Evolutionary conservation across 2,113 vertebrate genomes (phyloP).

Genomic region (Chaetodon auriga): DNA sequence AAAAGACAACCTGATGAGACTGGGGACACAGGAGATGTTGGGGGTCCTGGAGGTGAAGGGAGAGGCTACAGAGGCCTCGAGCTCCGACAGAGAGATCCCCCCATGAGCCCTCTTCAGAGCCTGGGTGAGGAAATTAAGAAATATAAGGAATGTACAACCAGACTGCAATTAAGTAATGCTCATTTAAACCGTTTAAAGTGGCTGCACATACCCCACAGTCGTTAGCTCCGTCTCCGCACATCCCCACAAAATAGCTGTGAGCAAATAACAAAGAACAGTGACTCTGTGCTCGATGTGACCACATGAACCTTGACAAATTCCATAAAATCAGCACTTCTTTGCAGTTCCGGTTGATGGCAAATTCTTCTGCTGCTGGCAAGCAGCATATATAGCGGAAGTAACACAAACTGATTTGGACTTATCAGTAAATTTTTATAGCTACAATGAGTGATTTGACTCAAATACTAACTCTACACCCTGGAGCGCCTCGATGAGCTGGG

Average conservation of each 20-base stretch:
- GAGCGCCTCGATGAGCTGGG: constrained; percentile 93
- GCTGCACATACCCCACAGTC: constrained; percentile 94
- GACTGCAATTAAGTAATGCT: background rate
- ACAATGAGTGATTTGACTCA: background rate
- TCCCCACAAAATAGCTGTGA: constrained; percentile 95
- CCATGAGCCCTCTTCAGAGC: constrained; percentile 96
- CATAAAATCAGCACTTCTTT: background rate
- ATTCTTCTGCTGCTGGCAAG: background rate
- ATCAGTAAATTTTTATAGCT: background rate
- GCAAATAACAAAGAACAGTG: constrained; percentile 52
- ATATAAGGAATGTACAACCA: constrained; percentile 60
- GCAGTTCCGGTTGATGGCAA: background rate
- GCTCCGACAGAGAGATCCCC: constrained; percentile 96
- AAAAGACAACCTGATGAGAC: constrained; percentile 91
- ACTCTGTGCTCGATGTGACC: constrained; percentile 4
- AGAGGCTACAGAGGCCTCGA: constrained; percentile 97
- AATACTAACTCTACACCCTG: constrained; percentile 96
- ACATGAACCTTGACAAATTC: background rate
- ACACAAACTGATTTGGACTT: background rate
- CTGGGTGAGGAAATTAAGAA: constrained; percentile 72
- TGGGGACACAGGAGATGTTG: constrained; percentile 98
- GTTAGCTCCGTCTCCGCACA: constrained; percentile 98
- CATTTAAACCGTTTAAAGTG: background rate
- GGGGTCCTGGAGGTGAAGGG: constrained; percentile 96
- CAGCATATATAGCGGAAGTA: too few species aligned